Conservation (phyloP, 1,140 invertebrate genomes). For the Teleopsis dalmanni region DNA sequence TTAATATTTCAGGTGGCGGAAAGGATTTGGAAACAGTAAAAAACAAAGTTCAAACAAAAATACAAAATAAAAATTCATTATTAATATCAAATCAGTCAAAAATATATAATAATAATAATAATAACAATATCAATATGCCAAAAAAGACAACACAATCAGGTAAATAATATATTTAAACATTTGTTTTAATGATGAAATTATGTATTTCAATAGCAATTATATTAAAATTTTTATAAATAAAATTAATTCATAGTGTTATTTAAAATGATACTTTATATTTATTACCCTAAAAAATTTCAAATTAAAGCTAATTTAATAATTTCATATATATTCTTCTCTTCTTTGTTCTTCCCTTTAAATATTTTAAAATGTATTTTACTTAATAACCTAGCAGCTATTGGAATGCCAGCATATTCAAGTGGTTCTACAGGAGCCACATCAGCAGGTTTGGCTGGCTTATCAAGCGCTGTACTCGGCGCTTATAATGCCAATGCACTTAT, state of each 20-base stretch:
- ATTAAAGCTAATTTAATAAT: background rate
- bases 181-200: too few relatives aligned
- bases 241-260: too few relatives aligned
- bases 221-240: too few relatives aligned
- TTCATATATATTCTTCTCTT: background rate
- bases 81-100: constrained; percentile 11
- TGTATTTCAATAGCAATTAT: too few relatives aligned
- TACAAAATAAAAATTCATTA: constrained; percentile 13
- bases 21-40: constrained; percentile 55
- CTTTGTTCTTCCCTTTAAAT: background rate
- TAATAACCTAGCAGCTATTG: constrained; percentile 5
- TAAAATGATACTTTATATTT: too few relatives aligned
- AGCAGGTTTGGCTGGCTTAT: background rate
- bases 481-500: constrained; percentile 34
- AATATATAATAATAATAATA: background rate
- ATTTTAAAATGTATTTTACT: background rate
- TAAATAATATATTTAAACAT: constrained; percentile 4
- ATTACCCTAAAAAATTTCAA: background rate
- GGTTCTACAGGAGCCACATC: constrained; percentile 7
- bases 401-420: constrained; percentile 13
- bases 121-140: constrained; percentile 12
- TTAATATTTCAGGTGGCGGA: constrained; percentile 58
- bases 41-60: constrained; percentile 6
- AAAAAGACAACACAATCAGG: constrained; percentile 8
- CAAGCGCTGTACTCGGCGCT: background rate